Evolutionary conservation across 2,113 vertebrate species (phyloP).

Genomic region (Psittacula cyanocephala): DNA sequence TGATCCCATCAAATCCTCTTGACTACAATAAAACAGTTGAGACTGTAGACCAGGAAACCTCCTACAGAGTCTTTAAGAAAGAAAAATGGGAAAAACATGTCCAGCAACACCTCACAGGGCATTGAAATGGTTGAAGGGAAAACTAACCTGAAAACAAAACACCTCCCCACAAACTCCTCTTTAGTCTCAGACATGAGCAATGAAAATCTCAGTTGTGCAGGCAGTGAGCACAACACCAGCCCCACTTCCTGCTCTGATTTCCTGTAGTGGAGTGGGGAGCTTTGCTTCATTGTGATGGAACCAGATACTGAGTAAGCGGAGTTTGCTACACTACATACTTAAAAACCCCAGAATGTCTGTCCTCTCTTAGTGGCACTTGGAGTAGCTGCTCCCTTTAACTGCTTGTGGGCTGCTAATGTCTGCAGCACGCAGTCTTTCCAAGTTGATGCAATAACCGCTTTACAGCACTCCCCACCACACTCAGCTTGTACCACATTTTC

Average conservation of each 20-base stretch:
- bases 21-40: not conserved
- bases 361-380: not conserved
- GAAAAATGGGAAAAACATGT: not conserved
- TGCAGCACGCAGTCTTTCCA: rapidly evolving
- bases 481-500: not conserved
- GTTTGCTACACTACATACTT: not conserved
- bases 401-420: not conserved
- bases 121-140: not conserved
- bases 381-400: not conserved
- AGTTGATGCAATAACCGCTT: rapidly evolving
- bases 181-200: not conserved
- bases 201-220: rapidly evolving
- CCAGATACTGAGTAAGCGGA: not conserved
- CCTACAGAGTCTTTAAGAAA: not conserved
- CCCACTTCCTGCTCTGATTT: not conserved
- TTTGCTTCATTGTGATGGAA: rapidly evolving
- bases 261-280: not conserved
- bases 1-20: not conserved
- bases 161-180: not conserved
- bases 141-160: not conserved
- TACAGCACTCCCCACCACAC: rapidly evolving
- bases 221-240: rapidly evolving
- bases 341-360: rapidly evolving
- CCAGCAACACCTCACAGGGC: not conserved
- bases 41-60: not conserved